Conservation (phyloP, 2,888 invertebrate genomes). For the Drosophila fulvimacula region DNA sequence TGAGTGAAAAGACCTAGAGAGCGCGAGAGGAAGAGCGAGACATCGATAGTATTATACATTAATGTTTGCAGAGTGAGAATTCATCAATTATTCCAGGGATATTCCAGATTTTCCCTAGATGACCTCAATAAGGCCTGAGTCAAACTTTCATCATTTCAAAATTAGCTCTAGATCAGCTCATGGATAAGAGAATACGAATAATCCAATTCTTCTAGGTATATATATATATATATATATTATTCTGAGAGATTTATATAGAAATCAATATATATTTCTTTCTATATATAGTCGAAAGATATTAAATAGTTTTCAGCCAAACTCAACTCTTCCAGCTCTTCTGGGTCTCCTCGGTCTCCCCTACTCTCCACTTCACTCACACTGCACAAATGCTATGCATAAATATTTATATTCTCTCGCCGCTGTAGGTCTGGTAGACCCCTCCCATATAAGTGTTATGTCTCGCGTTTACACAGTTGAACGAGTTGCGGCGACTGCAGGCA, state of each 20-base stretch:
- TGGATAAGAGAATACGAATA: no score
- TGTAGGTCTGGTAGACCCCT: conserved; percentile 10
- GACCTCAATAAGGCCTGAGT: no score
- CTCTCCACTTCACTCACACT: neutral
- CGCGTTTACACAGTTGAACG: conserved; percentile 6
- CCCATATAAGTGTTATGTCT: conserved; percentile 1
- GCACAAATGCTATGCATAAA: neutral
- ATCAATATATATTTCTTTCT: no score
- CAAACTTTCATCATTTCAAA: no score
- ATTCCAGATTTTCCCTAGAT: neutral
- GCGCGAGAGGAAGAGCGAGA: no score
- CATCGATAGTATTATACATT: neutral
- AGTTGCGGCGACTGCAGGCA: conserved; percentile 3
- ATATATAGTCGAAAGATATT: neutral
- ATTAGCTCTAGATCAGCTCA: no score
- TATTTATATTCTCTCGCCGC: neutral
- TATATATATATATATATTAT: no score
- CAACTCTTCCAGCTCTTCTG: neutral
- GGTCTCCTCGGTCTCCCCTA: neutral
- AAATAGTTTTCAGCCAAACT: neutral
- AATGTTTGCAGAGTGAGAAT: neutral
- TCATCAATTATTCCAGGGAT: neutral
- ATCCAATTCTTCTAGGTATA: no score
- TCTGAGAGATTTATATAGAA: no score
- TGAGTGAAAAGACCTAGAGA: no score